These are phyloP conservation scores for Sebastes umbrosus DNA, from an alignment of 2,797 vertebrate species.

Conservation along the genomic window DNA sequence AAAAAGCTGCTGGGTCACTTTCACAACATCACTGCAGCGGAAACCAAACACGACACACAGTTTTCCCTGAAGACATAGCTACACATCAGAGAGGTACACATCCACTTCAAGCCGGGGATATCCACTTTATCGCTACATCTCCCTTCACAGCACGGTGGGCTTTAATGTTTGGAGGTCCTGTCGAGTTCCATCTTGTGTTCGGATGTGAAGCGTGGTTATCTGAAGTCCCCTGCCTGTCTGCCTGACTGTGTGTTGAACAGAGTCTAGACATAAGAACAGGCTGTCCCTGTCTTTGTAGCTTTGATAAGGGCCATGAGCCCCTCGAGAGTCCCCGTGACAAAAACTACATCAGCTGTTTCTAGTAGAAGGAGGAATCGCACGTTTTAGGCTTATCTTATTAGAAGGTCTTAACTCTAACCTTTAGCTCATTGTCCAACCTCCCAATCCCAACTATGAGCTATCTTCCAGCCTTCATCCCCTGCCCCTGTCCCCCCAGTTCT, in stretches of 20 bases:
- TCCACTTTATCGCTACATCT: slow-evolving; percentile 33
- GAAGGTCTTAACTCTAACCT: background rate
- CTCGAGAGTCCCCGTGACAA: background rate
- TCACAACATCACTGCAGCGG: background rate
- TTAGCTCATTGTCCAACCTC: background rate
- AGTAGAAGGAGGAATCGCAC: background rate
- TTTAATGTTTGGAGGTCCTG: slow-evolving; percentile 35
- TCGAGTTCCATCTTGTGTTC: slow-evolving; percentile 42
- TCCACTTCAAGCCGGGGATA: slow-evolving; percentile 18
- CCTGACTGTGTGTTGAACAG: slow-evolving; percentile 13
- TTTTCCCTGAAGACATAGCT: slow-evolving; percentile 1
- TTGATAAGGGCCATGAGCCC: slow-evolving; percentile 1
- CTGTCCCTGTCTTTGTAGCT: slow-evolving; percentile 24
- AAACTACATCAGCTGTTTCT: background rate
- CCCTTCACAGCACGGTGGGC: slow-evolving; percentile 12
- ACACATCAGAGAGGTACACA: slow-evolving; percentile 16
- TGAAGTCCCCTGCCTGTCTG: slow-evolving; percentile 8
- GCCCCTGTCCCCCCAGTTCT: background rate
- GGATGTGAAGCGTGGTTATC: slow-evolving; percentile 19
- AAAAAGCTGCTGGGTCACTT: slow-evolving; percentile 3
- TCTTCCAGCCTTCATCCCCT: background rate
- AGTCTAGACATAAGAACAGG: slow-evolving; percentile 12
- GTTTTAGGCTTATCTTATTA: background rate
- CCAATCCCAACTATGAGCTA: background rate
- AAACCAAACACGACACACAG: background rate